Evolutionary conservation across 1,140 invertebrate genomes (phyloP).

Genomic region (Calephelis virginiensis): DNA sequence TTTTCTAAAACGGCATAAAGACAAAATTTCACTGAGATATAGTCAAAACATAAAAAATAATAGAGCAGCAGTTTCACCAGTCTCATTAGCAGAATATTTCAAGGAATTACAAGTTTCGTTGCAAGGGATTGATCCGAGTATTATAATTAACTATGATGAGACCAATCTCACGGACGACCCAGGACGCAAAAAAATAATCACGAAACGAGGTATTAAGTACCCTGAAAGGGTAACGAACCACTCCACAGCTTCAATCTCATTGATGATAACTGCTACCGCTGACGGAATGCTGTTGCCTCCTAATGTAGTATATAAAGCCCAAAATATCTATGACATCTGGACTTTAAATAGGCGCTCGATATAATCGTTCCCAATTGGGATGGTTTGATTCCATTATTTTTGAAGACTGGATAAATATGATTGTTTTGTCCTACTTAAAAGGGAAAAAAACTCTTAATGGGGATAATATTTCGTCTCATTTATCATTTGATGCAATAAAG

Average conservation of each 20-base stretch:
- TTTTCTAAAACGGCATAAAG: no score
- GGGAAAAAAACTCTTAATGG: no score
- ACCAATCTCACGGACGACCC: no score
- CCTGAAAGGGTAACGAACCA: conserved; percentile 1
- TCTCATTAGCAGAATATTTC: not conserved
- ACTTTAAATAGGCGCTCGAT: not conserved
- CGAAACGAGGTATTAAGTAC: conserved; percentile 3
- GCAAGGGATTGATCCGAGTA: no score
- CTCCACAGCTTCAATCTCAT: not conserved
- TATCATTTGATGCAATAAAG: no score
- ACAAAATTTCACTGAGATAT: not conserved
- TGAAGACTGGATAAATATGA: no score
- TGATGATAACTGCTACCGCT: conserved; percentile 3
- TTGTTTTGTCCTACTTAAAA: no score
- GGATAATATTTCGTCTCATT: no score
- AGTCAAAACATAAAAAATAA: not conserved
- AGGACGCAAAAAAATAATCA: conserved; percentile 1
- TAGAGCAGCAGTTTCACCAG: conserved; percentile 1
- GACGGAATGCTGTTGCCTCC: not conserved
- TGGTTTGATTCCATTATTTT: no score
- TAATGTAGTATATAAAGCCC: not conserved
- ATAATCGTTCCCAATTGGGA: conserved; percentile 1
- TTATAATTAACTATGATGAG: no score
- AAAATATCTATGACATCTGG: not conserved
- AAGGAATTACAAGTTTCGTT: no score